Conservation (phyloP, 2,888 invertebrate species). For the Coelopa pilipes region DNA sequence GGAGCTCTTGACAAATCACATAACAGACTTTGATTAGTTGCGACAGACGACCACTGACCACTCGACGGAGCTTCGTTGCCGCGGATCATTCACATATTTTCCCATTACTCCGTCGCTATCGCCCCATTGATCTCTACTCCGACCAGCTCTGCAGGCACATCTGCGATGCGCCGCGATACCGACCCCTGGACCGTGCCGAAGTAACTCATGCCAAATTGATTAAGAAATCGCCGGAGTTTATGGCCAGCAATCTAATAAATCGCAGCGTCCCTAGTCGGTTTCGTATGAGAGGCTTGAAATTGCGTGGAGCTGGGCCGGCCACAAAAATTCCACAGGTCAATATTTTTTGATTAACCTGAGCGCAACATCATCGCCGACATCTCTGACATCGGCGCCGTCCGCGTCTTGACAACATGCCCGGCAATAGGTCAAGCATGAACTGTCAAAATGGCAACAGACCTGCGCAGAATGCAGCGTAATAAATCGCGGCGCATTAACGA, state of each 20-base stretch:
- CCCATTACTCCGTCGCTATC: too few relatives aligned
- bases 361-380: conserved; percentile 23
- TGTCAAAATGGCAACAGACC: conserved; percentile 49
- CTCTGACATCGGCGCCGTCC: not conserved
- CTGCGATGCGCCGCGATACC: too few relatives aligned
- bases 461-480: conserved; percentile 36
- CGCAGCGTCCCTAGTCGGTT: conserved; percentile 1
- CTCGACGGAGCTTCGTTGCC: too few relatives aligned
- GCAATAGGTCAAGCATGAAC: conserved; percentile 49
- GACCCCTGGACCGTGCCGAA: conserved; percentile 25
- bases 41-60: too few relatives aligned
- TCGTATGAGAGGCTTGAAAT: conserved; percentile 2
- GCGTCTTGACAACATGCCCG: conserved; percentile 38
- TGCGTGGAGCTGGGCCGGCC: conserved; percentile 8
- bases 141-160: too few relatives aligned
- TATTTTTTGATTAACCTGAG: conserved; percentile 60
- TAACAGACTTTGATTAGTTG: too few relatives aligned
- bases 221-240: conserved; percentile 29
- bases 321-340: conserved; percentile 52
- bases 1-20: too few relatives aligned
- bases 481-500: conserved; percentile 41
- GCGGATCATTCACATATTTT: too few relatives aligned
- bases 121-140: too few relatives aligned
- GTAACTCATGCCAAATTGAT: conserved; percentile 28
- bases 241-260: conserved; percentile 29